Evolutionary conservation across 1,140 invertebrate genomes (phyloP).

Genomic region (Megalopta genalis): DNA sequence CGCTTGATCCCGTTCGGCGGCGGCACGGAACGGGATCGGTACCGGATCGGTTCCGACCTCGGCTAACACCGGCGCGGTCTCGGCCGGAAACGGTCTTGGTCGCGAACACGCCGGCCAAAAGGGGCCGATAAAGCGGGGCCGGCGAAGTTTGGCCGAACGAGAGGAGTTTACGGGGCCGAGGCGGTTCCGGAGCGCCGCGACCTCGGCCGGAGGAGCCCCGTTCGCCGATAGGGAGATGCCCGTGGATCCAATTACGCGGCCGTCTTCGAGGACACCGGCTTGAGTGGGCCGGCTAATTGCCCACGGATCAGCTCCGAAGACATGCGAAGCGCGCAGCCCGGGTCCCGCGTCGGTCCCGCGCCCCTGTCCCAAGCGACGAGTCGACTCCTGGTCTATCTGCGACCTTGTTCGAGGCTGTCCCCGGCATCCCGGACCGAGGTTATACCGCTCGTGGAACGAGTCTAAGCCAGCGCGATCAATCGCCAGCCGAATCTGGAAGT

Average conservation of each 20-base stretch:
- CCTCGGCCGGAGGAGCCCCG: background rate
- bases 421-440: background rate
- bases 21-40: background rate
- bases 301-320: slow-evolving; percentile 6
- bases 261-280: slow-evolving; percentile 1
- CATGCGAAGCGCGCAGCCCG: slow-evolving; percentile 1
- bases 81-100: no score
- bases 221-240: slow-evolving; percentile 10
- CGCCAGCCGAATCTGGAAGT: background rate
- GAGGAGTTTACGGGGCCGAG: no score
- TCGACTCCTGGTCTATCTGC: background rate
- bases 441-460: background rate
- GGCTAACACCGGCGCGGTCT: no score
- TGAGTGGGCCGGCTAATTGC: background rate
- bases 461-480: background rate
- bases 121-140: no score
- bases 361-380: background rate
- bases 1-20: slow-evolving; percentile 18
- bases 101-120: background rate
- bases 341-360: background rate
- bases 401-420: background rate
- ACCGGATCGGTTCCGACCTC: no score
- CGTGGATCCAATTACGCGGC: slow-evolving; percentile 13
- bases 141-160: background rate
- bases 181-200: no score